Evolutionary conservation across 1,140 invertebrate species (phyloP).

Genomic region (Drusus annulatus): DNA sequence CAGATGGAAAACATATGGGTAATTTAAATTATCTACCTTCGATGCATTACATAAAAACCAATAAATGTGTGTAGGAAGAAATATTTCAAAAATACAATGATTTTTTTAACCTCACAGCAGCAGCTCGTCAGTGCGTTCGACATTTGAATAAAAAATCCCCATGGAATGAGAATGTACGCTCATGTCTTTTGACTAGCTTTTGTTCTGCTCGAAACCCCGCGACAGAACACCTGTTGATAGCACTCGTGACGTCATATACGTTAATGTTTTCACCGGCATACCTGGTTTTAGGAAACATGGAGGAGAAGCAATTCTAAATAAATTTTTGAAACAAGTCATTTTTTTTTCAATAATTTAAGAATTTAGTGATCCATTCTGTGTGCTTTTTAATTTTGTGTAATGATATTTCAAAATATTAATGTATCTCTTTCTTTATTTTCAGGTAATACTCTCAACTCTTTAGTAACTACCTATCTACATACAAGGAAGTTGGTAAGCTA

Average conservation of each 20-base stretch:
- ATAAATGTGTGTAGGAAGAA: no score
- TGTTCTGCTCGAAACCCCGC: slow-evolving; percentile 16
- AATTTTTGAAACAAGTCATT: no score
- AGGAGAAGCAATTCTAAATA: background rate
- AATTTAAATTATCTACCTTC: no score
- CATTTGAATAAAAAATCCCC: slow-evolving; percentile 42
- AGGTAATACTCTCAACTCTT: background rate
- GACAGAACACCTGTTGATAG: slow-evolving; percentile 26
- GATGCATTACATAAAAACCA: no score
- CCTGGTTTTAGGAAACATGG: background rate
- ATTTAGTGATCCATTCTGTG: no score
- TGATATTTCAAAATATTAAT: no score
- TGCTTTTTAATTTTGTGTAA: no score
- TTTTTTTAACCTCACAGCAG: background rate
- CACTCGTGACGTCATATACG: slow-evolving; percentile 27
- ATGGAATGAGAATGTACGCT: slow-evolving; percentile 1
- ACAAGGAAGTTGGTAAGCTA: background rate
- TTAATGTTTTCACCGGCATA: slow-evolving; percentile 15
- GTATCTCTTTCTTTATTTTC: slow-evolving; percentile 1
- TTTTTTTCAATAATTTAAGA: no score
- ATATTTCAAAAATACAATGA: background rate
- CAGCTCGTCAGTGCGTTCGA: slow-evolving; percentile 25
- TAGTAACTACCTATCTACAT: background rate
- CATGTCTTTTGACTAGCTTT: background rate
- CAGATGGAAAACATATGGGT: no score